phyloP scores from a whole-genome alignment of 2,797 vertebrate species.

The Rhinella marina region DNA sequence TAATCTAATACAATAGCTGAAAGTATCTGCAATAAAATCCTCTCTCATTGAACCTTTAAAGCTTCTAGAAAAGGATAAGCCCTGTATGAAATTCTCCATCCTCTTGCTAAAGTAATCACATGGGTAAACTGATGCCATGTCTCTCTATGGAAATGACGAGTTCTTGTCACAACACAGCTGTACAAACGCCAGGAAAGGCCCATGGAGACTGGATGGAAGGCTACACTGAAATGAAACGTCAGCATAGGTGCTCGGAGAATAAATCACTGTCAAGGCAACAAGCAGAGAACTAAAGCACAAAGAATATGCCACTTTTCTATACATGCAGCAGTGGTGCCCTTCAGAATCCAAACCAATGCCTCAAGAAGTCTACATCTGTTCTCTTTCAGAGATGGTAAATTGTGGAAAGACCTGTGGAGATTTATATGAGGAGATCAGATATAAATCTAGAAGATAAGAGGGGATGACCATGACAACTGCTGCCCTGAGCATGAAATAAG shows the following conservation, averaged over 20 bases:
- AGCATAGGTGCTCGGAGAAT: conserved; percentile 36
- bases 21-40: not conserved
- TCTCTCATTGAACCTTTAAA: not conserved
- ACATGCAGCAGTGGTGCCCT: not conserved
- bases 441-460: not conserved
- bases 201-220: conserved; percentile 40
- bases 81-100: conserved; percentile 4
- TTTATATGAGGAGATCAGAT: not conserved
- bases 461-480: not conserved
- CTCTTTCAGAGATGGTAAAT: not conserved
- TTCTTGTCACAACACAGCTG: conserved; percentile 38
- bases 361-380: not conserved
- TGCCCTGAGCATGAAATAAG: not conserved
- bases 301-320: not conserved
- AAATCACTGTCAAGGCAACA: conserved; percentile 26
- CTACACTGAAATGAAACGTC: conserved; percentile 41
- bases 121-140: conserved; percentile 27
- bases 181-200: conserved; percentile 20
- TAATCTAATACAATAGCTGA: not conserved
- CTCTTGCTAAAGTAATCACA: conserved; percentile 25
- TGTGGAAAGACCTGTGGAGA: not conserved
- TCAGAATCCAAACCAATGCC: not conserved
- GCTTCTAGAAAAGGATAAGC: not conserved
- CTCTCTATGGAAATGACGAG: conserved; percentile 42
- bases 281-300: not conserved